Evolutionary conservation across 2,797 vertebrate genomes (phyloP).

Genomic region (Hydrolagus colliei): DNA sequence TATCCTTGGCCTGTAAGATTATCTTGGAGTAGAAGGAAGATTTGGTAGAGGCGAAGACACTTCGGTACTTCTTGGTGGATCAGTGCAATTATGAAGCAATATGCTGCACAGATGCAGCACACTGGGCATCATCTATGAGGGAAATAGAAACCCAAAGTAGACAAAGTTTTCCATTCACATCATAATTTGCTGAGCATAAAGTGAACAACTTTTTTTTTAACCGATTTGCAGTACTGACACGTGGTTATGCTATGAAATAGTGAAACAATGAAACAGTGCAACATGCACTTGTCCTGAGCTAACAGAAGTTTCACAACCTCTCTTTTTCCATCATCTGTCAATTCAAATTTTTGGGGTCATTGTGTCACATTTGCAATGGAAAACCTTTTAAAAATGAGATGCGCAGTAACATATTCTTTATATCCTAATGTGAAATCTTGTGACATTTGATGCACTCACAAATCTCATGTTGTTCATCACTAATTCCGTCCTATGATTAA

Average conservation of each 20-base stretch:
- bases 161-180: no score
- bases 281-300: not conserved
- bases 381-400: not conserved
- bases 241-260: not conserved
- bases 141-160: no score
- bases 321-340: conserved; percentile 8
- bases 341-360: not conserved
- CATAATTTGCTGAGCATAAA: no score
- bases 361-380: conserved; percentile 13
- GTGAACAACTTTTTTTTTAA: no score
- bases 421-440: not conserved
- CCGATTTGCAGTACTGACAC: no score
- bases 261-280: not conserved
- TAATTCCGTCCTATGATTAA: not conserved
- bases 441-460: conserved; percentile 10
- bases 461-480: not conserved
- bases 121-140: no score
- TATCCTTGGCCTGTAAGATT: no score
- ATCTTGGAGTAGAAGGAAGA: no score
- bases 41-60: no score
- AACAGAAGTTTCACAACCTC: not conserved
- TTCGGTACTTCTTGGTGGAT: no score
- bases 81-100: no score
- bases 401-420: not conserved
- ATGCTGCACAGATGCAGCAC: no score